Conservation (phyloP, 2,797 vertebrate genomes). For the Mus minutoides region DNA sequence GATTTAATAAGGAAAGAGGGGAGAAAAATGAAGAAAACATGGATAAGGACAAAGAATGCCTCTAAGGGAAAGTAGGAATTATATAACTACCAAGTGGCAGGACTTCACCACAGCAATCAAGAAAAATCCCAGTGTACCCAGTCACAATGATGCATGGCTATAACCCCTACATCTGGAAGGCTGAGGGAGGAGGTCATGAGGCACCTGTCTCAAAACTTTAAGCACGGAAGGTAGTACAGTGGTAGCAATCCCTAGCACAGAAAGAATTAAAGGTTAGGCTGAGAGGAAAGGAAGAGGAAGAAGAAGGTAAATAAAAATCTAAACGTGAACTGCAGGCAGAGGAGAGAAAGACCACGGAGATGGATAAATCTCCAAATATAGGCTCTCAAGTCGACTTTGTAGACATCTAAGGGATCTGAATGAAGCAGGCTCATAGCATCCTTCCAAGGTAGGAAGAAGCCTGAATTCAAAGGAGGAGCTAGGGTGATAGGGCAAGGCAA, state of each 20-base stretch:
- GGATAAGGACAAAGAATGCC: neutral
- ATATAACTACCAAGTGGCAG: neutral
- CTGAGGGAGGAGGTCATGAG: neutral
- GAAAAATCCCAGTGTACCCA: neutral
- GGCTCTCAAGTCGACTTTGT: neutral
- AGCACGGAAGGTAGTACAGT: neutral
- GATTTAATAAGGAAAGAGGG: neutral
- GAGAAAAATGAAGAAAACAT: neutral
- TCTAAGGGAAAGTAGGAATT: neutral
- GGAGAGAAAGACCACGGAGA: neutral
- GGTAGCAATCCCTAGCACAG: neutral
- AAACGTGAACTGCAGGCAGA: neutral
- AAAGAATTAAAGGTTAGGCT: neutral
- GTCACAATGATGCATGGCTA: neutral
- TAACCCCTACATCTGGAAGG: neutral
- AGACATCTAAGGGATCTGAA: neutral
- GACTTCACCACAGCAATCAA: neutral
- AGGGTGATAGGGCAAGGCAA: neutral
- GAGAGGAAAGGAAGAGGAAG: neutral
- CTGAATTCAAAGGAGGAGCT: neutral
- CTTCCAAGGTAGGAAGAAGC: neutral
- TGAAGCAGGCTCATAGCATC: neutral
- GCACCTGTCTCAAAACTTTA: neutral
- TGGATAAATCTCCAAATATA: neutral
- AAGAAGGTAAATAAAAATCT: neutral